phyloP scores from a whole-genome alignment of 2,888 invertebrate genomes.

The Eremobia ochroleuca region DNA sequence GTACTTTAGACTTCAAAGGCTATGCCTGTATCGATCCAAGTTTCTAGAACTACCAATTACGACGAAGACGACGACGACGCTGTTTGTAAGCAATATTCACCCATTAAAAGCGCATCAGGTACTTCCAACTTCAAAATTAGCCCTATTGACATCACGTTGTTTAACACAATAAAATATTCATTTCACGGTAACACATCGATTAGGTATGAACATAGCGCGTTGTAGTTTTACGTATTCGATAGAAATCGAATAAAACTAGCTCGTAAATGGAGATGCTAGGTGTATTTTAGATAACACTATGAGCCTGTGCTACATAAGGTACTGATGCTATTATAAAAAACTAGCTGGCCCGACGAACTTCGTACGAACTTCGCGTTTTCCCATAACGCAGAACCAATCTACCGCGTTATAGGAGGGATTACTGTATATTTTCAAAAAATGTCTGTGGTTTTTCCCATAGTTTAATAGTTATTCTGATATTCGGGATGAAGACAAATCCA shows the following conservation, averaged over 20 bases:
- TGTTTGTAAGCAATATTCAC: conserved; percentile 9
- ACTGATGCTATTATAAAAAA: not conserved
- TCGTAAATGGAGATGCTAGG: not conserved
- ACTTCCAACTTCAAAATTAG: not conserved
- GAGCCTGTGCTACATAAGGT: not conserved
- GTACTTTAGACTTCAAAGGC: not conserved
- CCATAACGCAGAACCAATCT: too few species aligned
- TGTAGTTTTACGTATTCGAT: not conserved
- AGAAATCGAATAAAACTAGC: not conserved
- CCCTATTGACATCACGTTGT: conserved; percentile 1
- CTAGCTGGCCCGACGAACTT: too few species aligned
- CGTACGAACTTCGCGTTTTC: too few species aligned
- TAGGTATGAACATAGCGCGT: not conserved
- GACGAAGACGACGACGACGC: too few species aligned
- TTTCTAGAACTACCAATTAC: not conserved
- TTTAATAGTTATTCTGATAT: too few species aligned
- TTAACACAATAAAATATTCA: not conserved
- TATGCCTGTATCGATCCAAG: not conserved
- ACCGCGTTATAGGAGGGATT: too few species aligned
- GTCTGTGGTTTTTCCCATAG: too few species aligned
- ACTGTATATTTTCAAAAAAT: too few species aligned
- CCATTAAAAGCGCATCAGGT: conserved; percentile 5
- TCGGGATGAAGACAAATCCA: too few species aligned
- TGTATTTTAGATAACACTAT: not conserved
- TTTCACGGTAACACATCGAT: conserved; percentile 13